These are phyloP conservation scores for Loris lydekkerianus DNA, from an alignment of 2,797 vertebrate species.

Conservation along the genomic window DNA sequence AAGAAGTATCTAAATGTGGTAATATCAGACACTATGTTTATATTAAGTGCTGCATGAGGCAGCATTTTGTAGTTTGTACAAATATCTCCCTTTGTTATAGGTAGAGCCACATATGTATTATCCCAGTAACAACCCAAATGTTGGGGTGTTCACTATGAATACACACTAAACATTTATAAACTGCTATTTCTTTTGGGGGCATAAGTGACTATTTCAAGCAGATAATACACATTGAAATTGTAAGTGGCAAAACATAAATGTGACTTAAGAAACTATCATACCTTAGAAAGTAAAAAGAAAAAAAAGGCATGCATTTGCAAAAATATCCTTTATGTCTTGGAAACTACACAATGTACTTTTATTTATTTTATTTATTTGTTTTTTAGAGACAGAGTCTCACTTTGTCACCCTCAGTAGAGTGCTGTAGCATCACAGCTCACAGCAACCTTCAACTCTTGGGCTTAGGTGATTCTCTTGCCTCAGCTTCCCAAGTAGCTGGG, in stretches of 20 bases:
- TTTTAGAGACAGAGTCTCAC: no score
- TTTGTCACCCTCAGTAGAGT: no score
- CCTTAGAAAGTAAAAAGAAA: background rate
- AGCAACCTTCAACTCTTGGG: no score
- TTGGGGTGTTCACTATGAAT: background rate
- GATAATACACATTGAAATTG: background rate
- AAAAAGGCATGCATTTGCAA: background rate
- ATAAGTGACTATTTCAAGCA: conserved; percentile 33
- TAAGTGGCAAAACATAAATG: background rate
- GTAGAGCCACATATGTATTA: background rate
- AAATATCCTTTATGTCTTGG: background rate
- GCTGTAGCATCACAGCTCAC: no score
- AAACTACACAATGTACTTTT: background rate
- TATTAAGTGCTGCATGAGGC: background rate
- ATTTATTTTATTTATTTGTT: background rate
- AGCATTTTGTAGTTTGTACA: background rate
- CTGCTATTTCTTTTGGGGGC: background rate
- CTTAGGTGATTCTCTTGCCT: no score
- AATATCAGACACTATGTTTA: background rate
- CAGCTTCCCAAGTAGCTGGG: no score
- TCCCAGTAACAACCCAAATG: background rate
- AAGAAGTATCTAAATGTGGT: background rate
- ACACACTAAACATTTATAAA: background rate
- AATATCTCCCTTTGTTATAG: background rate
- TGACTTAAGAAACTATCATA: background rate